Evolutionary conservation across 2,797 vertebrate species (phyloP).

Genomic region (Enteromius thamalakanensis): DNA sequence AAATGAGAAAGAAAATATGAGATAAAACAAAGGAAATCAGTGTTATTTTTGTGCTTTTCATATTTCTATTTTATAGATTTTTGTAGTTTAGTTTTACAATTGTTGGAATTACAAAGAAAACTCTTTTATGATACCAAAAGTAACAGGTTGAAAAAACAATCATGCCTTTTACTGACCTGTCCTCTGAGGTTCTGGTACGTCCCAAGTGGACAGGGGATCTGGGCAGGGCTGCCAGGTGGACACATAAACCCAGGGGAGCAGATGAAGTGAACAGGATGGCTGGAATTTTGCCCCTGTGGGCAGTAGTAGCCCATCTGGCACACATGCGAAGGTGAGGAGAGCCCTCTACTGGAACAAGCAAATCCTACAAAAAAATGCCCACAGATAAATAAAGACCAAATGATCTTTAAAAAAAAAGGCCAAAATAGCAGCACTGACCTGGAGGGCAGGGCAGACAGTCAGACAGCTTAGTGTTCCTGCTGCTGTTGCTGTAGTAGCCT

Average conservation of each 20-base stretch:
- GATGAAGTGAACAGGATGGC: slow-evolving; percentile 61
- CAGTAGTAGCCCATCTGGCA: slow-evolving; percentile 86
- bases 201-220: slow-evolving; percentile 79
- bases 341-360: slow-evolving; percentile 82
- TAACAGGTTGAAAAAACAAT: background rate
- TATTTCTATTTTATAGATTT: background rate
- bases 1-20: background rate
- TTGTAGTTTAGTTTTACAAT: background rate
- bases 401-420: background rate
- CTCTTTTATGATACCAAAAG: background rate
- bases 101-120: background rate
- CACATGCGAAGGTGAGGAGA: slow-evolving; percentile 74
- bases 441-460: slow-evolving; percentile 82
- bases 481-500: slow-evolving; percentile 82
- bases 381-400: background rate
- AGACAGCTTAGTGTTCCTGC: slow-evolving; percentile 71
- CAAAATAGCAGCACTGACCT: slow-evolving; percentile 70
- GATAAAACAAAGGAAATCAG: background rate
- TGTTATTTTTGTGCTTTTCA: background rate
- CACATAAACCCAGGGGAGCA: slow-evolving; percentile 86
- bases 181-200: slow-evolving; percentile 83
- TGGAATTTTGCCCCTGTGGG: slow-evolving; percentile 74
- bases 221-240: slow-evolving; percentile 79
- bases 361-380: slow-evolving; percentile 73
- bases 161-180: slow-evolving; percentile 70